Conservation (phyloP, 2,888 invertebrate species). For the Caenorhabditis sulstoni region DNA sequence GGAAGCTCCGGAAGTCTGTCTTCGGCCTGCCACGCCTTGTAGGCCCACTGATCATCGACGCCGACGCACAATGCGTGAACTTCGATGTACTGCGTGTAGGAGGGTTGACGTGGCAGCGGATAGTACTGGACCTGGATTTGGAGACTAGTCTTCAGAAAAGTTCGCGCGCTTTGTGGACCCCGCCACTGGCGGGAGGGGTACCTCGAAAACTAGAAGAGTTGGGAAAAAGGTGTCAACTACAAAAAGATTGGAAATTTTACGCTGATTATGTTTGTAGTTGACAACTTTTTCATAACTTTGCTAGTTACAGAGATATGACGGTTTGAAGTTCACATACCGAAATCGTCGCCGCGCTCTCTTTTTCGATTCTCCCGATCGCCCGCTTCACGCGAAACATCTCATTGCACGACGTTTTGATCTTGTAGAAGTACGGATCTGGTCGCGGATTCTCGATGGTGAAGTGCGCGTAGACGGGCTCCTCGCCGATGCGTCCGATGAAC, state of each 20-base stretch:
- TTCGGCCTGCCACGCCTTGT: no score
- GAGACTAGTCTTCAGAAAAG: background rate
- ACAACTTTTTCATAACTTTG: no score
- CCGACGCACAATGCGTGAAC: constrained; percentile 5
- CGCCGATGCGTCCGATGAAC: constrained; percentile 16
- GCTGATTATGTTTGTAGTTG: no score
- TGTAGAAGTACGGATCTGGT: constrained; percentile 2
- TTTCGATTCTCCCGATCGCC: constrained; percentile 7
- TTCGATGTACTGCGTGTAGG: constrained; percentile 15
- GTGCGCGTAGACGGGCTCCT: constrained; percentile 9
- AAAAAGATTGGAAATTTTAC: no score
- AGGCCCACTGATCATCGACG: no score
- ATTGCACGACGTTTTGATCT: constrained; percentile 7
- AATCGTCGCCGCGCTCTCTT: background rate
- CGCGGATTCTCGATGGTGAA: constrained; percentile 8
- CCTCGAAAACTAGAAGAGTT: no score
- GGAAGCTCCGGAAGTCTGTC: background rate
- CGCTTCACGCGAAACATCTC: constrained; percentile 11
- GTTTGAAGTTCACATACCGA: background rate
- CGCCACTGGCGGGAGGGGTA: no score
- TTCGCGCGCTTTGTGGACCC: no score
- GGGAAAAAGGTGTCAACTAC: no score
- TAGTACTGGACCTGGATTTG: constrained; percentile 14
- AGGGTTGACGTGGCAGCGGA: constrained; percentile 3
- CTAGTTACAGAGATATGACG: no score